These are phyloP conservation scores for Drosophila merina DNA, from an alignment of 2,888 invertebrate genomes.

Conservation along the genomic window DNA sequence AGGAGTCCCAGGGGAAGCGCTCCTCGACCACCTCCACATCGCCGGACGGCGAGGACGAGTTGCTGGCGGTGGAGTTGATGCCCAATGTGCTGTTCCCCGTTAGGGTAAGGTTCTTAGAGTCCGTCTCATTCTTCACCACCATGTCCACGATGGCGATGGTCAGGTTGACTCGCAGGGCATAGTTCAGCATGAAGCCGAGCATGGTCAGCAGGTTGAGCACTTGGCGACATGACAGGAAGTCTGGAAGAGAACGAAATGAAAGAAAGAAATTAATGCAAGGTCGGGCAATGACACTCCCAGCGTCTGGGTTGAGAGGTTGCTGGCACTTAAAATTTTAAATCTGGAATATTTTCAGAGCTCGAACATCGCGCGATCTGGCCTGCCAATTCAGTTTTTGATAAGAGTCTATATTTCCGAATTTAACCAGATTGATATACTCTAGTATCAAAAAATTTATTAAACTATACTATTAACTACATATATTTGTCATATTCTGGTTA, in stretches of 20 bases:
- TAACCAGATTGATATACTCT: no score
- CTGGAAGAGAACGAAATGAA: slow-evolving; percentile 84
- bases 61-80: slow-evolving; percentile 7
- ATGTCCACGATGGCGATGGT: slow-evolving; percentile 94
- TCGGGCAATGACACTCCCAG: slow-evolving; percentile 9
- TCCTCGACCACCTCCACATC: slow-evolving; percentile 71
- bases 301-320: slow-evolving; percentile 14
- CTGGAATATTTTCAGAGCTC: slow-evolving; percentile 51
- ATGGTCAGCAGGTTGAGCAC: slow-evolving; percentile 93
- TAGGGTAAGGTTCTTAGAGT: slow-evolving; percentile 6
- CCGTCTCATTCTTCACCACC: slow-evolving; percentile 84
- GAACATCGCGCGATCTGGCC: background rate
- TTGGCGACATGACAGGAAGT: slow-evolving; percentile 90
- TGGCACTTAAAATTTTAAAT: slow-evolving; percentile 24
- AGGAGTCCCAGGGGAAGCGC: slow-evolving; percentile 91
- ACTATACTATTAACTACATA: background rate
- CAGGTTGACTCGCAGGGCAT: slow-evolving; percentile 93
- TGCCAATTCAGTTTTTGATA: slow-evolving; percentile 12
- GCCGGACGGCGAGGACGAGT: slow-evolving; percentile 22
- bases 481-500: background rate
- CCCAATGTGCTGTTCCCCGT: slow-evolving; percentile 23
- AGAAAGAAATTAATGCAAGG: slow-evolving; percentile 8
- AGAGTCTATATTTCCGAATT: background rate
- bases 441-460: background rate
- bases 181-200: slow-evolving; percentile 95